Conservation (phyloP, 2,113 vertebrate species). For the Xiphorhynchus elegans region DNA sequence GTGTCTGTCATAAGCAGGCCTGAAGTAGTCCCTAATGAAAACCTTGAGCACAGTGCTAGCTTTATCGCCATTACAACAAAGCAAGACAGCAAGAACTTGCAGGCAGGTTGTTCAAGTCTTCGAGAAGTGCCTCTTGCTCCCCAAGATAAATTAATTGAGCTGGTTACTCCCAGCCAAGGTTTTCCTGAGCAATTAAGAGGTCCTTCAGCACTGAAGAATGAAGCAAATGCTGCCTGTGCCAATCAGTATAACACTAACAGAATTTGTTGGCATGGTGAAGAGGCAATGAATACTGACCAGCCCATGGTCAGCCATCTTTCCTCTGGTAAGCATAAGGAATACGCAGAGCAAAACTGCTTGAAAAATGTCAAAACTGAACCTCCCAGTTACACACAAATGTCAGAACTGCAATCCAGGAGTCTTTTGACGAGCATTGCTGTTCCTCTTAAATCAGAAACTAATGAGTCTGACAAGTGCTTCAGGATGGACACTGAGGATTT, state of each 20-base stretch:
- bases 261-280: conserved; percentile 79
- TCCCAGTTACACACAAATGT: conserved; percentile 60
- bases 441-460: conserved; percentile 75
- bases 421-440: conserved; percentile 65
- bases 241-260: conserved; percentile 70
- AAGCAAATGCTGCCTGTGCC: conserved; percentile 62
- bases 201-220: conserved; percentile 70
- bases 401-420: conserved; percentile 73
- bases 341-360: conserved; percentile 70
- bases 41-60: conserved; percentile 66
- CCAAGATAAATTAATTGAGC: conserved; percentile 72
- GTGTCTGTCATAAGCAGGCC: conserved; percentile 84
- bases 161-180: conserved; percentile 49
- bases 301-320: conserved; percentile 49
- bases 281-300: conserved; percentile 70
- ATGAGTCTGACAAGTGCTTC: conserved; percentile 76
- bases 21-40: conserved; percentile 70
- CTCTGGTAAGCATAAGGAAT: conserved; percentile 74
- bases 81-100: conserved; percentile 71
- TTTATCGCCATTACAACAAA: conserved; percentile 64
- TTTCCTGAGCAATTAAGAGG: conserved; percentile 74
- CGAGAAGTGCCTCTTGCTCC: conserved; percentile 72
- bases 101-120: conserved; percentile 61
- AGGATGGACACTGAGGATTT: conserved; percentile 79
- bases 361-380: conserved; percentile 75